phyloP scores from a whole-genome alignment of 2,888 invertebrate genomes.

The Thyatira batis region DNA sequence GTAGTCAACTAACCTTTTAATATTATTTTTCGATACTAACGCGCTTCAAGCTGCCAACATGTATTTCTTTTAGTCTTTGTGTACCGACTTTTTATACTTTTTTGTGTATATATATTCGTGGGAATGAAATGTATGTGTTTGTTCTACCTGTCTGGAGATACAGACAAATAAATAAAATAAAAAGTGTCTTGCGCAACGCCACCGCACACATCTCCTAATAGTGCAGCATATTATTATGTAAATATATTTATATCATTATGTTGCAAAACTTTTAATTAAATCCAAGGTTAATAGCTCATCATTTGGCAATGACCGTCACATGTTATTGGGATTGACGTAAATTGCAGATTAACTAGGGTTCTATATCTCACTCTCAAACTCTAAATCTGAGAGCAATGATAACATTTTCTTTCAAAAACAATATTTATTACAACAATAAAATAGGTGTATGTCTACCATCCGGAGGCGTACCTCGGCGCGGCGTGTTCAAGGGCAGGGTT shows the following conservation, averaged over 20 bases:
- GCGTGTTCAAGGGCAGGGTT: constrained; percentile 8
- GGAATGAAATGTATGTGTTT: too few relatives aligned
- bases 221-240: neutral
- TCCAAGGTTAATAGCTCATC: constrained; percentile 16
- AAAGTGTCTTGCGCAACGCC: neutral
- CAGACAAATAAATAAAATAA: too few relatives aligned
- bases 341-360: too few relatives aligned
- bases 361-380: too few relatives aligned
- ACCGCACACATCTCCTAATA: neutral
- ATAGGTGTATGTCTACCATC: constrained; percentile 13
- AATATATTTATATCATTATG: neutral
- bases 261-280: constrained; percentile 6
- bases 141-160: too few relatives aligned
- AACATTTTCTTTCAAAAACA: neutral
- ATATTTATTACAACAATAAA: neutral
- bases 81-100: too few relatives aligned
- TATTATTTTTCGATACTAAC: too few relatives aligned
- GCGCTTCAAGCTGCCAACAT: too few relatives aligned
- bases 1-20: too few relatives aligned
- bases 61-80: too few relatives aligned
- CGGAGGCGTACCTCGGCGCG: constrained; percentile 3
- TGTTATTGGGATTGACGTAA: too few relatives aligned
- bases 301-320: constrained; percentile 14
- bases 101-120: too few relatives aligned
- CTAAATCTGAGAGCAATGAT: neutral